Conservation (phyloP, 2,888 invertebrate species). For the Orthonychiurus folsomi region DNA sequence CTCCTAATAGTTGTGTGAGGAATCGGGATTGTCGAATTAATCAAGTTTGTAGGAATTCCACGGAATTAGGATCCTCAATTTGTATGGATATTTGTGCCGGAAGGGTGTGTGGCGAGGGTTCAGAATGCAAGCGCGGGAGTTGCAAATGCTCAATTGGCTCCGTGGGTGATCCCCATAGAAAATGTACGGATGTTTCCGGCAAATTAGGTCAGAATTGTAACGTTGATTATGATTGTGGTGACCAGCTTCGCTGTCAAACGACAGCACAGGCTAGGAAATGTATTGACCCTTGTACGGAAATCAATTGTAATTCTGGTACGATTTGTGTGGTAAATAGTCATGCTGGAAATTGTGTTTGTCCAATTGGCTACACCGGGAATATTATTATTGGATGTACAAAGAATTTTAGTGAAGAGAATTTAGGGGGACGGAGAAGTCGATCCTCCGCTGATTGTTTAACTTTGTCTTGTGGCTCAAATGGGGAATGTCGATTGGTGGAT, state of each 20-base stretch:
- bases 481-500: constrained; percentile 52
- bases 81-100: constrained; percentile 27
- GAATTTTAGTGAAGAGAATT: constrained; percentile 15
- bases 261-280: constrained; percentile 34
- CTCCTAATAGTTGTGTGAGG: constrained; percentile 14
- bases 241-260: constrained; percentile 25
- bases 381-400: constrained; percentile 31
- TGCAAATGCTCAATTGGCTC: constrained; percentile 18
- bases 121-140: constrained; percentile 19
- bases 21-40: constrained; percentile 24
- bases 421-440: background rate
- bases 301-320: constrained; percentile 41
- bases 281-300: constrained; percentile 41
- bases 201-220: constrained; percentile 13
- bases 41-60: constrained; percentile 12
- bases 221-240: constrained; percentile 23
- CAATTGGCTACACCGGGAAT: constrained; percentile 36
- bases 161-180: constrained; percentile 23
- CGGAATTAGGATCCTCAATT: background rate
- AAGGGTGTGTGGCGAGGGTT: constrained; percentile 23
- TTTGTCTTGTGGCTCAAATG: constrained; percentile 61
- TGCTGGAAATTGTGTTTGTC: constrained; percentile 39
- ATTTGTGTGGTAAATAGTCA: constrained; percentile 42
- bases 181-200: constrained; percentile 17
- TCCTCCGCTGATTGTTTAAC: constrained; percentile 45